phyloP scores from a whole-genome alignment of 2,113 vertebrate species.

The Trinectes maculatus region DNA sequence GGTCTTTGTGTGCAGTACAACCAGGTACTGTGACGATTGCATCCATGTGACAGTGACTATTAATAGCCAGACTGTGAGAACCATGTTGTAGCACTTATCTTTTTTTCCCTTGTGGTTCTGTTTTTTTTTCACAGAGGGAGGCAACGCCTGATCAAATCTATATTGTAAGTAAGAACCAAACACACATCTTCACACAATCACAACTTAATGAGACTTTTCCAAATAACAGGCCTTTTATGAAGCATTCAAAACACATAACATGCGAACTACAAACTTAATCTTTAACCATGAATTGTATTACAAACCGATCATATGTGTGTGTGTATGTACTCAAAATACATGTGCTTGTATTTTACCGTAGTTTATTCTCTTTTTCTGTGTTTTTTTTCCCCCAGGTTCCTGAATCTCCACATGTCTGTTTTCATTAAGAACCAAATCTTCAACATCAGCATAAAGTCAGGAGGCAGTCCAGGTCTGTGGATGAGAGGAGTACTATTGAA shows the following conservation, averaged over 20 bases:
- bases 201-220: too few species aligned
- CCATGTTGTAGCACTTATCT: slow-evolving; percentile 6
- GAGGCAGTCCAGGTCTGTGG: slow-evolving; percentile 38
- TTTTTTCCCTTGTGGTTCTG: slow-evolving; percentile 29
- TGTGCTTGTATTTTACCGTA: too few species aligned
- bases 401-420: slow-evolving; percentile 43
- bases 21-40: not conserved
- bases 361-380: not conserved
- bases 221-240: too few species aligned
- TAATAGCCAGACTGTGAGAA: slow-evolving; percentile 61
- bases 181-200: not conserved
- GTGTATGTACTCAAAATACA: too few species aligned
- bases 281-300: too few species aligned
- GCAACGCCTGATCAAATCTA: slow-evolving; percentile 69
- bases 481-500: slow-evolving; percentile 39
- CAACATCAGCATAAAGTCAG: slow-evolving; percentile 47
- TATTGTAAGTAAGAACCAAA: slow-evolving; percentile 44
- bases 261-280: too few species aligned
- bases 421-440: slow-evolving; percentile 48
- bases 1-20: slow-evolving; percentile 44
- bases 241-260: too few species aligned
- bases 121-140: slow-evolving; percentile 66
- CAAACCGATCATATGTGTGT: too few species aligned
- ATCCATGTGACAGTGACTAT: slow-evolving; percentile 38
- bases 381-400: slow-evolving; percentile 46